Evolutionary conservation across 2,113 vertebrate genomes (phyloP).

Genomic region (Piaya cayana): DNA sequence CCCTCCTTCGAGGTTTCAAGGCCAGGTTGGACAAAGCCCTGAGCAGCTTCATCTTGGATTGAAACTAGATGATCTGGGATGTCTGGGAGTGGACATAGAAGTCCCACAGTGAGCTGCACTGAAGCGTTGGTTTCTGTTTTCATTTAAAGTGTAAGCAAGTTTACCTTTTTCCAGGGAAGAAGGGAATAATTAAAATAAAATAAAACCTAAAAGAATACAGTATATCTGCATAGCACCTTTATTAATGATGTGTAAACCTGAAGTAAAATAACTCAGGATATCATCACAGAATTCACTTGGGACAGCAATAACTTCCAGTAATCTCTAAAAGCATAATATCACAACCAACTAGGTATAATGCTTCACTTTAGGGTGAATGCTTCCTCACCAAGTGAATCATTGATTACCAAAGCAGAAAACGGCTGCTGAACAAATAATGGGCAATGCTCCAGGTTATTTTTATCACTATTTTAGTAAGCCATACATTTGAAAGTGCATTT

Average conservation of each 20-base stretch:
- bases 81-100: not conserved
- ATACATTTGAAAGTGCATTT: not conserved
- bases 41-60: too few species aligned
- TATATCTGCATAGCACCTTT: not conserved
- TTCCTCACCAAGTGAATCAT: not conserved
- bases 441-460: not conserved
- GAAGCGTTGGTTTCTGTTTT: not conserved
- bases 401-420: slow-evolving; percentile 7
- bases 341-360: not conserved
- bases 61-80: not conserved
- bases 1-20: too few species aligned
- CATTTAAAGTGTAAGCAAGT: not conserved
- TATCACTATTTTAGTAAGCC: not conserved
- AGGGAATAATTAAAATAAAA: not conserved
- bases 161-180: not conserved
- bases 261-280: not conserved
- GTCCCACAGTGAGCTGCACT: not conserved
- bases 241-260: not conserved
- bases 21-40: too few species aligned
- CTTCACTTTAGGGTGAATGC: not conserved
- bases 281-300: not conserved
- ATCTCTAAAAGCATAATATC: not conserved
- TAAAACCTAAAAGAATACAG: rapidly evolving
- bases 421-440: not conserved
- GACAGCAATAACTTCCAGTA: not conserved